A percentile compares a stretch with the other conserved stretches of the same genome.
Conservation (phyloP, 2,888 invertebrate genomes). For the Muscina levida region DNA sequence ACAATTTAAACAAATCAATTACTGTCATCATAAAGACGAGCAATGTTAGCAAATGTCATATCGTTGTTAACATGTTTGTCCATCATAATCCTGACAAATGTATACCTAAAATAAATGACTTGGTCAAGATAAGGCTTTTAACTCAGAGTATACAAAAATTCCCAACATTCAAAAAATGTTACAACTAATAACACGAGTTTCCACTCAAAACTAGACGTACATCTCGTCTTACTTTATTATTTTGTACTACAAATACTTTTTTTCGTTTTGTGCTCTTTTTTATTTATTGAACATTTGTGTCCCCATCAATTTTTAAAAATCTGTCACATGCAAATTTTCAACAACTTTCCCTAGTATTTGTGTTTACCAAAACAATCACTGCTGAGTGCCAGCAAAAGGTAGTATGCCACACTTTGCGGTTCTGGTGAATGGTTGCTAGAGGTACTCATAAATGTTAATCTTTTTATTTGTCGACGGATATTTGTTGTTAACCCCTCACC, state of each 20-base stretch:
- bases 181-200: slow-evolving; percentile 8
- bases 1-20: too few relatives aligned
- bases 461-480: slow-evolving; percentile 40
- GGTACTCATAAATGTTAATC: slow-evolving; percentile 1
- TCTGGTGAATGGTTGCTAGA: background rate
- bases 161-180: too few relatives aligned
- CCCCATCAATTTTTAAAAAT: slow-evolving; percentile 10
- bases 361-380: too few relatives aligned
- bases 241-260: background rate
- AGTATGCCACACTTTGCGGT: slow-evolving; percentile 14
- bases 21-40: too few relatives aligned
- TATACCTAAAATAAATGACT: too few relatives aligned
- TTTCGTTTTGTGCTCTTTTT: background rate
- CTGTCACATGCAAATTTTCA: slow-evolving; percentile 17
- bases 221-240: background rate
- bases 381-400: background rate
- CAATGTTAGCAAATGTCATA: too few relatives aligned
- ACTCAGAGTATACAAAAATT: too few relatives aligned
- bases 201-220: background rate
- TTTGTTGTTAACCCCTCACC: slow-evolving; percentile 11
- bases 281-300: background rate
- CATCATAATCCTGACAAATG: too few relatives aligned
- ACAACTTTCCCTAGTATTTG: background rate
- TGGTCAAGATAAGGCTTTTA: too few relatives aligned
- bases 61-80: too few relatives aligned